Evolutionary conservation across 1,140 invertebrate species (phyloP).

Genomic region (Zaprionus ornatus): DNA sequence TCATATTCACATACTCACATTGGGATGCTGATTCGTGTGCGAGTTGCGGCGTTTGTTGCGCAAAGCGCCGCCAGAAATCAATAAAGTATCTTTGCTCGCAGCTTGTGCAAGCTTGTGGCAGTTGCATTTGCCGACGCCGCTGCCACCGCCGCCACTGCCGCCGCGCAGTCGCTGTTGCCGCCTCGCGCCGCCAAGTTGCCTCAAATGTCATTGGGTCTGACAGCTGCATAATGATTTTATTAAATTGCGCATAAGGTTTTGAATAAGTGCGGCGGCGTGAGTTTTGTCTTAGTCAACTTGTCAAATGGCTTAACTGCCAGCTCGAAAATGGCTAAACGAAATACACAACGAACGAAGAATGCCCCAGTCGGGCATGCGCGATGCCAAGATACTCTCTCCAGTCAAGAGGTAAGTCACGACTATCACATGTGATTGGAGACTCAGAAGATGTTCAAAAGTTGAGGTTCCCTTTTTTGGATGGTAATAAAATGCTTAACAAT

Average conservation of each 20-base stretch:
- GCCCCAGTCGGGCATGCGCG: not conserved
- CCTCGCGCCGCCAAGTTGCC: conserved; percentile 32
- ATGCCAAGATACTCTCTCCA: not conserved
- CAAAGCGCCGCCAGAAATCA: conserved; percentile 49
- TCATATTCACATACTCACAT: conserved; percentile 9
- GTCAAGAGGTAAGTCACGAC: not conserved
- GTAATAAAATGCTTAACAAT: no score
- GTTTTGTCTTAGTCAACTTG: conserved; percentile 54
- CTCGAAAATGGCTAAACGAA: conserved; percentile 12
- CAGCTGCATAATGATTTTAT: conserved; percentile 60
- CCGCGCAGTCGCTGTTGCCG: conserved; percentile 13
- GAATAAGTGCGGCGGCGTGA: conserved; percentile 52
- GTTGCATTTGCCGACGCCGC: conserved; percentile 15
- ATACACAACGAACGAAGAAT: conserved; percentile 26
- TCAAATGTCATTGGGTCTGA: conserved; percentile 56
- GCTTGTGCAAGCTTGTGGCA: conserved; percentile 18
- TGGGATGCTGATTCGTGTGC: conserved; percentile 15
- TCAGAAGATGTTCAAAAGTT: not conserved
- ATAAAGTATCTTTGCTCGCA: conserved; percentile 38
- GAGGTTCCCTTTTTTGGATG: no score
- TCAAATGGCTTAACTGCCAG: conserved; percentile 51
- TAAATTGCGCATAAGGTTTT: conserved; percentile 58
- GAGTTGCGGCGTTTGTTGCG: conserved; percentile 26
- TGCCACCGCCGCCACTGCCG: conserved; percentile 4
- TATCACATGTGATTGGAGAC: no score